Evolutionary conservation across 2,797 vertebrate genomes (phyloP), one percentile per base, ranked within the genome.

Genomic region (Gymnocypris eckloni): DNA sequence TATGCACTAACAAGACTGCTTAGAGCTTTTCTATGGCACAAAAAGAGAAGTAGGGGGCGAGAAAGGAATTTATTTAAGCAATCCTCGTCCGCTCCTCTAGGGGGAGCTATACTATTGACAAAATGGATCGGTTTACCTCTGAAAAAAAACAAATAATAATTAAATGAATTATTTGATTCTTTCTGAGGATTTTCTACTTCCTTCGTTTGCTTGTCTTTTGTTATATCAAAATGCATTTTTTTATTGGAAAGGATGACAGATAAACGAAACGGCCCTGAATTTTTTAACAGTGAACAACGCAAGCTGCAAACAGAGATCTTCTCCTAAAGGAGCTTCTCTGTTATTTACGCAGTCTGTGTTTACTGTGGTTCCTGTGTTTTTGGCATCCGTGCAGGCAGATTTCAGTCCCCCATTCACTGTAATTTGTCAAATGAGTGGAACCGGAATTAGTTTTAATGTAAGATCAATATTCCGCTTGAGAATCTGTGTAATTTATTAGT

Each of bases 31-130:
- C 84, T 59, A 37, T 73, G 15, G 67, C 70, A 9, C 18, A n/a
- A 18, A 72, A n/a, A 43, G 22, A 16, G 52, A 4, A 16, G 69
- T 43, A 56, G 73, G 52, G n/a, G 59, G 45, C n/a, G 9, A 64
- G 33, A 45, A 15, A 66, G 45, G 71, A 45, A 52, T 78, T 77
- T 45, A 43, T 45, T 77, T 37, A 12, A 45, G 37, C 28, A 52
- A 43, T 71, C 67, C 16, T 39, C 20, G 45, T 3, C 59, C 12
- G 2, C 9, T 85, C 85, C 90, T 86, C 52, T 66, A 87, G 87
- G 88, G 85, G 91, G 91, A 88, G 90, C 89, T 91, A 76, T 82
- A 54, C 22, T 48, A 89, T 86, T 72, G 79, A 56, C 59, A 83
- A 89, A 84, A 37, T 4, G 7, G 5, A 16, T 13, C 43, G 33